Conservation (phyloP, 2,113 vertebrate genomes). For the Dipodomys spectabilis region DNA sequence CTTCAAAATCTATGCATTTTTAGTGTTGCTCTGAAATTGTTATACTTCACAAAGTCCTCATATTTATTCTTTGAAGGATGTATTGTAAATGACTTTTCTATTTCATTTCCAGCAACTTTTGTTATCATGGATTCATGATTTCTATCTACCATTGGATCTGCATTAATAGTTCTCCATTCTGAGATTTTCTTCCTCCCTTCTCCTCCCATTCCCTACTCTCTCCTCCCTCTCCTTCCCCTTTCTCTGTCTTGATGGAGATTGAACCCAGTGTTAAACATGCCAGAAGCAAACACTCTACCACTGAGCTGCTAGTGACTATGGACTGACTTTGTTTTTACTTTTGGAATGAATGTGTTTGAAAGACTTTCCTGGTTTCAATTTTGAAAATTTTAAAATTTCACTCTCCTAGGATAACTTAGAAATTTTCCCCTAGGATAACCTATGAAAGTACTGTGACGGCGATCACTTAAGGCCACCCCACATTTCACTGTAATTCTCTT, state of each 20-base stretch:
- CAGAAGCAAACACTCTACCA: too few species aligned
- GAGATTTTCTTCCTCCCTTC: neutral
- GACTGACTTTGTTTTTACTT: neutral
- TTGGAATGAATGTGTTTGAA: neutral
- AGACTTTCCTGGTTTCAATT: neutral
- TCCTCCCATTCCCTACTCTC: too few species aligned
- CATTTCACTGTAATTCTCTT: neutral
- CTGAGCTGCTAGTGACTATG: too few species aligned
- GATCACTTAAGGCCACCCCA: too few species aligned
- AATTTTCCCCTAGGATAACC: neutral
- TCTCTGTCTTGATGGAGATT: too few species aligned
- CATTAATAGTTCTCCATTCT: neutral
- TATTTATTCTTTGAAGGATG: neutral
- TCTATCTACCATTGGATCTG: neutral
- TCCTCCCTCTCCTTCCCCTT: neutral
- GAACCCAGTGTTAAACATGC: too few species aligned
- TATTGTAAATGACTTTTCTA: neutral
- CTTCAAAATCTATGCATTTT: neutral
- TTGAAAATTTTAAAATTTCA: constrained; percentile 10
- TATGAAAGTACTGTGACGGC: neutral
- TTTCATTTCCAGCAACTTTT: neutral
- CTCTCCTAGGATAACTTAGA: neutral
- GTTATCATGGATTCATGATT: neutral
- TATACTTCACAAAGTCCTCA: neutral
- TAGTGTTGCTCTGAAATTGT: neutral